Base-by-base conservation (phyloP, 1,140 invertebrate species). In the Dendroctonus ponderosae region DNA sequence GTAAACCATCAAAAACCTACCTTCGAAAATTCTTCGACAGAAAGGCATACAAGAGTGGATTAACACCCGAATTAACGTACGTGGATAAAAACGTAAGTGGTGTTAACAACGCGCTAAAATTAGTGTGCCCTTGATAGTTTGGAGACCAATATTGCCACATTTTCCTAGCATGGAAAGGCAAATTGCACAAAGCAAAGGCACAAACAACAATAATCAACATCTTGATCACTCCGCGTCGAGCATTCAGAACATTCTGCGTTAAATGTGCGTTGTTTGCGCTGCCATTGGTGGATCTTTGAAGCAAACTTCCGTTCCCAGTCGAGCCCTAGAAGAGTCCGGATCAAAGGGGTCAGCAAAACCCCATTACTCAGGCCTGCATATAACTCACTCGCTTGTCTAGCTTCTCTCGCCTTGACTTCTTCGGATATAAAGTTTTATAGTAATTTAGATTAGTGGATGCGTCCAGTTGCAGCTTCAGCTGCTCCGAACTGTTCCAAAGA, bases 21-120 rank as follows among this genome's bases (percentile, higher is more conserved):
- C 75, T 73, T 60, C 87, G 83, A 76, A 90, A 90, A 74, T 90
- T 90, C 58, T 89, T 86, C 1, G 91, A 93, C 49, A 94, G 82
- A 75, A 93, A 89, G 3, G 91, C 91, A 78, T 94, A 94, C 5
- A 94, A 82, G 48, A 94, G 79, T 0, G 91, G 91, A 80, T 94
- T 94, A 62, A 93, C 84, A 42, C 88, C 92, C 8, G 90, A 92
- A 82, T 94, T 93, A 76, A 89, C 86, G 74, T 92, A 94, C 41
- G 91, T 87, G 67, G 92, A 85, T 46, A 94, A 84, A 78, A 89
- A 92, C 6, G 91, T 92, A n/a, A 90, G 81, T 1, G 91, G 90
- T 4, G 91, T 92, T 51, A 94, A 82, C 0, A 93, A 79, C 9
- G 87, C 85, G 74, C 87, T 89, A 73, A 90, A 87, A 54, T 75